These are phyloP conservation scores for Bathynomus jamesi DNA, from an alignment of 1,140 invertebrate species.

Conservation along the genomic window DNA sequence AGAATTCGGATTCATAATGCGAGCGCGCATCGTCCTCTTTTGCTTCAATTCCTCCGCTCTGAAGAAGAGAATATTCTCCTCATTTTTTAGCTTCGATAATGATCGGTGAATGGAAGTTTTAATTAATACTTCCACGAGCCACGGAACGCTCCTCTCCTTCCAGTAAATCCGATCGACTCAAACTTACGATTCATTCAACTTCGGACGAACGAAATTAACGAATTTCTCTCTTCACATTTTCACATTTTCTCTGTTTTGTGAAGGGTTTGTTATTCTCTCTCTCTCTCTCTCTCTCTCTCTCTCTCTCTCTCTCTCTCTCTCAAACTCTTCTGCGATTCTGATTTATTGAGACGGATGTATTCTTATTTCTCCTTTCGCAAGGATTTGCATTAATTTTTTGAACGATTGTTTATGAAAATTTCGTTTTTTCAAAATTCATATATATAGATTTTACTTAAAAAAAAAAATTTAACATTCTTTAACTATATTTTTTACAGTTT, in stretches of 20 bases:
- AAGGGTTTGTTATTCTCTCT: not conserved
- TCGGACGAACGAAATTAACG: too few relatives aligned
- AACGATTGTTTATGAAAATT: too few relatives aligned
- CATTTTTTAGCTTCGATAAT: not conserved
- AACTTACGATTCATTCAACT: too few relatives aligned
- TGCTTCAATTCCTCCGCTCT: not conserved
- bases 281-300: not conserved
- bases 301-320: not conserved
- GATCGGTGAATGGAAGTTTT: constrained; percentile 1
- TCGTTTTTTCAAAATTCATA: too few relatives aligned
- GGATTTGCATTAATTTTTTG: too few relatives aligned
- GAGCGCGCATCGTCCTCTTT: not conserved
- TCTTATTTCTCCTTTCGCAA: not conserved
- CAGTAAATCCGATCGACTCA: constrained; percentile 1
- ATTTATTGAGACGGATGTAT: not conserved
- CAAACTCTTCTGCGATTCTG: not conserved
- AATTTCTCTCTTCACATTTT: not conserved
- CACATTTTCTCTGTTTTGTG: not conserved
- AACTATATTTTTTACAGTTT: too few relatives aligned
- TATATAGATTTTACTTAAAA: too few relatives aligned
- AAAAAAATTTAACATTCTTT: too few relatives aligned
- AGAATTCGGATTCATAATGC: not conserved
- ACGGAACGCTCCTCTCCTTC: not conserved
- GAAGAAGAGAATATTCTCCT: not conserved
- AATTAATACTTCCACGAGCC: too few relatives aligned